Evolutionary conservation across 2,113 vertebrate genomes (phyloP).

Genomic region (Odocoileus hemionus): DNA sequence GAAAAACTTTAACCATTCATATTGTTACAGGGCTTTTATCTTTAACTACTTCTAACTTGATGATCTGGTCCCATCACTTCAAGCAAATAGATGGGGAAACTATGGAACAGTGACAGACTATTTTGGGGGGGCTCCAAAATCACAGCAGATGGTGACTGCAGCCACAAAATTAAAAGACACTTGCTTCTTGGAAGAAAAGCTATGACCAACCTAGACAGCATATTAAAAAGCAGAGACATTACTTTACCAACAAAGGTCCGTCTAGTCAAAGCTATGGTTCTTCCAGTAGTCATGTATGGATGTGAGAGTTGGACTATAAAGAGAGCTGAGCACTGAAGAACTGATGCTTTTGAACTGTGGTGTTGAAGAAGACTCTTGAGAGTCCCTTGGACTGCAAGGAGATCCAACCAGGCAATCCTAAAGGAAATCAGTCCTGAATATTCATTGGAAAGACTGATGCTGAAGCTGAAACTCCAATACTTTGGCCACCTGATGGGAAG

Average conservation of each 20-base stretch:
- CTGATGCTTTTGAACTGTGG: not conserved
- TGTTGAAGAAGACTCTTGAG: not conserved
- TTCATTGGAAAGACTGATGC: not conserved
- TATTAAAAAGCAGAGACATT: not conserved
- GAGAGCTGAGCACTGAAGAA: not conserved
- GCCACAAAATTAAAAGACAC: not conserved
- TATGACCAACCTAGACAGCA: not conserved
- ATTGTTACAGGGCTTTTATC: not conserved
- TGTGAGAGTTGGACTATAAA: not conserved
- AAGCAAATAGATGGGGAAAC: not conserved
- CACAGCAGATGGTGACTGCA: not conserved
- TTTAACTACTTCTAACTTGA: slow-evolving; percentile 17
- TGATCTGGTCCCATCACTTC: not conserved
- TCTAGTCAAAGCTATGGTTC: not conserved
- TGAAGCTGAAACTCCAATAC: not conserved
- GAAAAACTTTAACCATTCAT: not conserved
- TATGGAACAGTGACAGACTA: not conserved
- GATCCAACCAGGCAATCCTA: not conserved
- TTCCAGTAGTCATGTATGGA: not conserved
- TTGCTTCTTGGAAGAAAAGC: not conserved
- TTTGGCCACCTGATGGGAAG: not conserved
- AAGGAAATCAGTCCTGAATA: not conserved
- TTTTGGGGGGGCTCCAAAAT: not conserved
- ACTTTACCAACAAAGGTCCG: not conserved
- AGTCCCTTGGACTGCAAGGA: not conserved